Evolutionary conservation across 2,888 invertebrate genomes (phyloP).

Genomic region (Cerastis leucographa): DNA sequence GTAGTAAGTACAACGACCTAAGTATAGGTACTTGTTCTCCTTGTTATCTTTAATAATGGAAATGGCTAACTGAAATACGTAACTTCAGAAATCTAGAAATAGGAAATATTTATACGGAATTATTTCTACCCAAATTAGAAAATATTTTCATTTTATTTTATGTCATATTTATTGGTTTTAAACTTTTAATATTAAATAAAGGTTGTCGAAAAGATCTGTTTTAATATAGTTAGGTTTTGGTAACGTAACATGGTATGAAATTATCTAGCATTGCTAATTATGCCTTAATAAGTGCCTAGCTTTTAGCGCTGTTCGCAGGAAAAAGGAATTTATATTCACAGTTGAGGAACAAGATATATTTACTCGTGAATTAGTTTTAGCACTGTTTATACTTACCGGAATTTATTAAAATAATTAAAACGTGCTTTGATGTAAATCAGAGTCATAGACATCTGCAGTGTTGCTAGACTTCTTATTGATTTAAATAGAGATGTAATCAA

Average conservation of each 20-base stretch:
- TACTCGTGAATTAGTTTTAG: conserved; percentile 43
- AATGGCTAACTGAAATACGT: conserved; percentile 48
- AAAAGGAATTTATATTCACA: conserved; percentile 27
- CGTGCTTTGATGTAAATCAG: conserved; percentile 24
- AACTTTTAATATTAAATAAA: conserved; percentile 39
- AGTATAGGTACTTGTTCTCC: conserved; percentile 46
- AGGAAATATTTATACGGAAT: conserved; percentile 45
- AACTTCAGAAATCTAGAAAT: conserved; percentile 45
- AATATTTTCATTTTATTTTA: conserved; percentile 31
- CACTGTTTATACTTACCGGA: conserved; percentile 49
- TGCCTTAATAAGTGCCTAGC: conserved; percentile 67
- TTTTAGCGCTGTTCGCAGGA: conserved; percentile 38
- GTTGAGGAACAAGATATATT: conserved; percentile 36
- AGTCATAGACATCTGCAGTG: conserved; percentile 18
- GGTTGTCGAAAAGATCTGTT: conserved; percentile 72
- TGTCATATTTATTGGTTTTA: conserved; percentile 47
- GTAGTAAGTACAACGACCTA: conserved; percentile 67
- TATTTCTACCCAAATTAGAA: conserved; percentile 26
- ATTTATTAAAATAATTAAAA: conserved; percentile 34
- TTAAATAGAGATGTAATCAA: conserved; percentile 2
- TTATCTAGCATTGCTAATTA: conserved; percentile 64
- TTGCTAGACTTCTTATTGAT: conserved; percentile 47
- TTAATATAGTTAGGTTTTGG: conserved; percentile 68
- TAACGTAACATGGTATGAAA: conserved; percentile 62
- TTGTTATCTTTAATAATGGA: conserved; percentile 43